Evolutionary conservation across 1,140 invertebrate genomes (phyloP).

Genomic region (Forficula auricularia): DNA sequence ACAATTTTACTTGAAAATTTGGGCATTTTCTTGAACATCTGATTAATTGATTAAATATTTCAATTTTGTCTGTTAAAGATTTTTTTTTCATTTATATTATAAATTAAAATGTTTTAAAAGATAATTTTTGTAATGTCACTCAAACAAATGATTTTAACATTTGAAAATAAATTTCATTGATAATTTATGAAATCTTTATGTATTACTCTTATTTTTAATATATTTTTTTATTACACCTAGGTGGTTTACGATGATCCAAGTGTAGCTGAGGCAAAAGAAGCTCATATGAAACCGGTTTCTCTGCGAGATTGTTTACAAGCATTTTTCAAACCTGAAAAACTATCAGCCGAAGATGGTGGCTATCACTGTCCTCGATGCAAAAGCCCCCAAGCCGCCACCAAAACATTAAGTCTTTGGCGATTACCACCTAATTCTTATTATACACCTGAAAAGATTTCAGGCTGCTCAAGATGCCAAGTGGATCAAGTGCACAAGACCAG

Average conservation of each 20-base stretch:
- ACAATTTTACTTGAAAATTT: no score
- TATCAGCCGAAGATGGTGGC: slow-evolving; percentile 41
- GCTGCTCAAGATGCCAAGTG: slow-evolving; percentile 44
- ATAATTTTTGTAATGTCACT: no score
- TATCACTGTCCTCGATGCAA: slow-evolving; percentile 72
- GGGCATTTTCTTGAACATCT: no score
- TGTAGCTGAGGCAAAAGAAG: slow-evolving; percentile 41
- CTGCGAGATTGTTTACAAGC: slow-evolving; percentile 62
- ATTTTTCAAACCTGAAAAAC: slow-evolving; percentile 63
- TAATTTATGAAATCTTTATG: no score
- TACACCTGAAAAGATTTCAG: slow-evolving; percentile 79
- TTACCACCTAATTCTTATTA: slow-evolving; percentile 70
- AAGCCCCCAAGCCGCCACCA: slow-evolving; percentile 61
- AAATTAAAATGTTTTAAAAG: no score
- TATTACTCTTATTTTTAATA: no score
- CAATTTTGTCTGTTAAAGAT: no score
- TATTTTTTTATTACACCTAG: slow-evolving; percentile 31
- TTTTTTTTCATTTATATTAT: no score
- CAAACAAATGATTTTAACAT: no score
- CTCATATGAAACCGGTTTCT: slow-evolving; percentile 60
- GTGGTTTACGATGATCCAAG: slow-evolving; percentile 52
- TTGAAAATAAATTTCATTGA: no score
- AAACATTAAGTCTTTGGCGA: slow-evolving; percentile 79
- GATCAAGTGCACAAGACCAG: slow-evolving; percentile 41
- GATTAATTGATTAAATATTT: no score